Percentiles rank a stretch among this genome's conserved stretches.
Evolutionary conservation across 1,140 invertebrate genomes (phyloP).

Genomic region (Wasmannia auropunctata): DNA sequence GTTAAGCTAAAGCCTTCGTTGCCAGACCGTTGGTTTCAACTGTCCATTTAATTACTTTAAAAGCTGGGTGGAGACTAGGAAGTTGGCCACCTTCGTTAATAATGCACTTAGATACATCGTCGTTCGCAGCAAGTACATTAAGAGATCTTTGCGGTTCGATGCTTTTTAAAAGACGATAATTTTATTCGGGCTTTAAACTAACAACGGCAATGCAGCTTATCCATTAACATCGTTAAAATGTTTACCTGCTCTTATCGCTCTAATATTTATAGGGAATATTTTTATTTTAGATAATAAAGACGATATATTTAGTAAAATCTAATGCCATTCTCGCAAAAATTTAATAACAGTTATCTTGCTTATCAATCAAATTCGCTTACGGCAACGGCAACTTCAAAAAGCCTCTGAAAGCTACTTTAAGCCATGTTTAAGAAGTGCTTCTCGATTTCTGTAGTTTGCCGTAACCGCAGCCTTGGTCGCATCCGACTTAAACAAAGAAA

Average conservation of each 20-base stretch:
- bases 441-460: not conserved
- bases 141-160: slow-evolving; percentile 26
- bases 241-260: not conserved
- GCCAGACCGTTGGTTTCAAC: not conserved
- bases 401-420: not conserved
- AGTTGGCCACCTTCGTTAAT: slow-evolving; percentile 45
- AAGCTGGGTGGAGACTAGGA: slow-evolving; percentile 51
- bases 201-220: not conserved
- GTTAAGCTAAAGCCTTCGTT: slow-evolving; percentile 32
- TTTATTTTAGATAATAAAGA: not conserved
- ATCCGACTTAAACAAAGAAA: not conserved
- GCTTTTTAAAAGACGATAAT: slow-evolving; percentile 19
- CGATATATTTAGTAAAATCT: not conserved
- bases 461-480: not conserved
- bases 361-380: not conserved
- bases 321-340: not conserved
- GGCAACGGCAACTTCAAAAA: not conserved
- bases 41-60: slow-evolving; percentile 68
- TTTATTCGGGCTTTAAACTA: not conserved
- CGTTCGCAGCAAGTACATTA: slow-evolving; percentile 6
- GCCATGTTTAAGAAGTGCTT: not conserved
- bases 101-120: slow-evolving; percentile 57
- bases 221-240: not conserved
- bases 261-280: not conserved
- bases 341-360: not conserved